Evolutionary conservation across 2,113 vertebrate species (phyloP), one percentile per base, ranked within the genome.

Genomic region (Onychostruthus taczanowskii): DNA sequence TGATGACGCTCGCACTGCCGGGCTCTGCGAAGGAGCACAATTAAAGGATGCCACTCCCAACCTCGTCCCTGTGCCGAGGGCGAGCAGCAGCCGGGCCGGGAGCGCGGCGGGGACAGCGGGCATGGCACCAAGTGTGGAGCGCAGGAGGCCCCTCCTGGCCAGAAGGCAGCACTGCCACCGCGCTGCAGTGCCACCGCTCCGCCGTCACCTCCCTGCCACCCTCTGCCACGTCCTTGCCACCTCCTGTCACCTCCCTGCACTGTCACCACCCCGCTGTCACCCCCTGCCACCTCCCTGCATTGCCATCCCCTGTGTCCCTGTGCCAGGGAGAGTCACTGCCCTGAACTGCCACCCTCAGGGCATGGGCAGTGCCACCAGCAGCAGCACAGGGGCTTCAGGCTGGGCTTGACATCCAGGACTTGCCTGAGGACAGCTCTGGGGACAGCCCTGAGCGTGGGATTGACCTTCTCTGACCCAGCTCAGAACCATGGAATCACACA

Each of bases 11-110:
- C 2, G 39, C 52, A 4, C 30, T 10, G 68, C 49, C 43, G 1
- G 37, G 37, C 63, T 46, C 3, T 1, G 39, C 3, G 28, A 30
- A 16, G 56, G 33, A 52, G 7, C 33, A 24, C 8, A 39, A 10
- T 9, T 0, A 53, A 24, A 7, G 64, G 28, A 2, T 0, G 47
- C 7, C 3, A 0, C 39, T 26, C n/a, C 27, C 23, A 7, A 2
- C 6, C 55, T 6, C 7, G 11, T 3, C 43, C 37, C 35, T 1
- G 46, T 4, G 62, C 67, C 26, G 28, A 0, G 53, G 55, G 56
- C 4, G 5, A 35, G 86, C 76, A 19, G 59, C 10, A 2, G 31
- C 56, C 16, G 1, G 2, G 84, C 56, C 13, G 10, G 59, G 53
- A 13, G 13, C 69, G 0, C 7, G 3, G 49, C 62, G 5, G 56